phyloP scores from a whole-genome alignment of 2,888 invertebrate genomes.

The Myopa testacea region DNA sequence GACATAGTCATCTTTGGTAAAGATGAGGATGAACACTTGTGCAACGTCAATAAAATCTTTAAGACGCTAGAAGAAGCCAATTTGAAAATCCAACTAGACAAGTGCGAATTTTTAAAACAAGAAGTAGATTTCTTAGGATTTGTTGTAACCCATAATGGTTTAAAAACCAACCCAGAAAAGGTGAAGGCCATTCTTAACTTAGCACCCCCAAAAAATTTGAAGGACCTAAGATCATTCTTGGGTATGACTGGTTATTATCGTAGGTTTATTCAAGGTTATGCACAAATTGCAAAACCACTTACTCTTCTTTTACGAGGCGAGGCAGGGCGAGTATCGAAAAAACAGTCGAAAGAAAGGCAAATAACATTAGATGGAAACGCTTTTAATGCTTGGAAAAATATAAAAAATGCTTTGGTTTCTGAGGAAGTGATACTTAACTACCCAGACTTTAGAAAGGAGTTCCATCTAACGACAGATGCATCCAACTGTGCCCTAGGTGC shows the following conservation, averaged over 20 bases:
- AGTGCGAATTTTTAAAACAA: conserved; percentile 51
- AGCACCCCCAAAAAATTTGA: conserved; percentile 46
- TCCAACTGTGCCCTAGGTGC: too few species aligned
- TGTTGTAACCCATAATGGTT: conserved; percentile 53
- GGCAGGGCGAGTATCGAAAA: conserved; percentile 7
- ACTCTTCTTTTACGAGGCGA: conserved; percentile 32
- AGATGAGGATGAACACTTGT: conserved; percentile 53
- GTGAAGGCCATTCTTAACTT: conserved; percentile 49
- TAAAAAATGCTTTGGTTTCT: conserved; percentile 40
- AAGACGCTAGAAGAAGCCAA: conserved; percentile 46
- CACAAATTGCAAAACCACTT: conserved; percentile 40
- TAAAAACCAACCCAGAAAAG: conserved; percentile 56
- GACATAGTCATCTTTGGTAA: conserved; percentile 55
- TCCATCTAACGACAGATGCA: conserved; percentile 38
- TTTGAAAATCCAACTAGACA: conserved; percentile 53
- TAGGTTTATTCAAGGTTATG: conserved; percentile 27
- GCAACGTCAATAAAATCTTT: conserved; percentile 48
- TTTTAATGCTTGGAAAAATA: conserved; percentile 33
- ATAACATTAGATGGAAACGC: conserved; percentile 34
- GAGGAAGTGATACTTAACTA: neutral
- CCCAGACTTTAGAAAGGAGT: conserved; percentile 32
- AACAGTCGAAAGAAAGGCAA: conserved; percentile 24
- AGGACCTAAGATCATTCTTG: conserved; percentile 42
- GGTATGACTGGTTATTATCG: conserved; percentile 45
- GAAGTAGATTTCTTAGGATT: conserved; percentile 57